These are phyloP conservation scores for Rugalucina vietnamica DNA, from an alignment of 2,888 invertebrate species.

Conservation along the genomic window DNA sequence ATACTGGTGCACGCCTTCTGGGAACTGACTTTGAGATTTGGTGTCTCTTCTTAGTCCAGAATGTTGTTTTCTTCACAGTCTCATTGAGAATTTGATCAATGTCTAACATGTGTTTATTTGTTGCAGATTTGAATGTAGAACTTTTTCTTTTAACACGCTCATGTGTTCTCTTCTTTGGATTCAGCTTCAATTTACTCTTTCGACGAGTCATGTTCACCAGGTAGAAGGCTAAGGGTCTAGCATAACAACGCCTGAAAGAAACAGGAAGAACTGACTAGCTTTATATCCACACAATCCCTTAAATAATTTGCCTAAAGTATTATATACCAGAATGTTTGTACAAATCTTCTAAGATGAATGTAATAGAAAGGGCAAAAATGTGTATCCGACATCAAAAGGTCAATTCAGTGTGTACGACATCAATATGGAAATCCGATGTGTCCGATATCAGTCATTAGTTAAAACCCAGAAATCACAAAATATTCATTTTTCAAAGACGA, in stretches of 20 bases:
- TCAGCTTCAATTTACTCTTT: not conserved
- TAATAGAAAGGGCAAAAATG: no score
- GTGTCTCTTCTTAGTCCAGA: not conserved
- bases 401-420: no score
- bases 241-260: not conserved
- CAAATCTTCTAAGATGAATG: no score
- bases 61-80: not conserved
- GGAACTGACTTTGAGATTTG: not conserved
- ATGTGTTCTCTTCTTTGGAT: not conserved
- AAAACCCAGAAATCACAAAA: no score
- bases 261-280: not conserved
- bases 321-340: no score
- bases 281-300: not conserved
- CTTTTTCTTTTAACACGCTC: not conserved
- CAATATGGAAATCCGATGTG: no score
- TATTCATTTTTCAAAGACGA: no score
- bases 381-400: no score
- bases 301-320: no score
- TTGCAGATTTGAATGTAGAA: not conserved
- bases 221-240: not conserved
- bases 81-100: not conserved
- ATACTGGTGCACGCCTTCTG: not conserved
- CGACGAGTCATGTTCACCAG: not conserved
- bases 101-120: not conserved
- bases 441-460: no score